Percentiles rank a stretch among this genome's conserved stretches.
Evolutionary conservation across 2,888 invertebrate genomes (phyloP).

Genomic region (Adelphocoris suturalis): DNA sequence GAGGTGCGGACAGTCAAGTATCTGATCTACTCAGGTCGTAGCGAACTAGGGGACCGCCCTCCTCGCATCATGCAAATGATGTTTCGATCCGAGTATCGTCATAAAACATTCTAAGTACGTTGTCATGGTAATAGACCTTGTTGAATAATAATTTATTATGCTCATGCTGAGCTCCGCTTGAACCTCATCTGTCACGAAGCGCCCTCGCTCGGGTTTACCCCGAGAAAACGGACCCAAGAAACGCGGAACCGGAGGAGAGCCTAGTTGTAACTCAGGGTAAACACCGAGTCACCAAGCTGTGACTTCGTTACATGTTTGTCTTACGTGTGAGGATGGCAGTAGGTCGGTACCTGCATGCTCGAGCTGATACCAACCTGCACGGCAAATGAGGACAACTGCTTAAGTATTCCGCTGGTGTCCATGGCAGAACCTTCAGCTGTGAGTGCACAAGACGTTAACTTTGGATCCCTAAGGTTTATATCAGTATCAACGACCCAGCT

Average conservation of each 20-base stretch:
- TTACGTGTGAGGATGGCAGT: constrained; percentile 5
- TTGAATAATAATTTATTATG: not conserved
- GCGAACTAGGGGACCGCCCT: no score
- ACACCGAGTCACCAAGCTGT: constrained; percentile 27
- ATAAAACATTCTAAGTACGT: no score
- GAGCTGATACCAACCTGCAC: not conserved
- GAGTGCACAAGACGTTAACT: not conserved
- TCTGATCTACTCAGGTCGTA: no score
- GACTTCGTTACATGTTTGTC: constrained; percentile 34
- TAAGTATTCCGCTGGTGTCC: not conserved
- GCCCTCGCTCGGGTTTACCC: not conserved
- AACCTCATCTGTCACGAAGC: not conserved
- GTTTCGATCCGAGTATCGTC: no score
- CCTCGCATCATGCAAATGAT: no score
- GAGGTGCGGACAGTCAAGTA: no score
- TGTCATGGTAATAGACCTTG: no score
- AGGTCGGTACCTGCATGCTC: not conserved
- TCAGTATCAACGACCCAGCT: no score
- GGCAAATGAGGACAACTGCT: not conserved
- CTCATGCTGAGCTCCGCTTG: not conserved
- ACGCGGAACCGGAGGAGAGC: not conserved
- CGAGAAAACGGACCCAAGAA: not conserved
- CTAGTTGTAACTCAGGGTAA: not conserved
- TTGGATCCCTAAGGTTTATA: not conserved
- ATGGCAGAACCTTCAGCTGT: constrained; percentile 7